Evolutionary conservation across 2,888 invertebrate species (phyloP).

Genomic region (Agelastica alni): DNA sequence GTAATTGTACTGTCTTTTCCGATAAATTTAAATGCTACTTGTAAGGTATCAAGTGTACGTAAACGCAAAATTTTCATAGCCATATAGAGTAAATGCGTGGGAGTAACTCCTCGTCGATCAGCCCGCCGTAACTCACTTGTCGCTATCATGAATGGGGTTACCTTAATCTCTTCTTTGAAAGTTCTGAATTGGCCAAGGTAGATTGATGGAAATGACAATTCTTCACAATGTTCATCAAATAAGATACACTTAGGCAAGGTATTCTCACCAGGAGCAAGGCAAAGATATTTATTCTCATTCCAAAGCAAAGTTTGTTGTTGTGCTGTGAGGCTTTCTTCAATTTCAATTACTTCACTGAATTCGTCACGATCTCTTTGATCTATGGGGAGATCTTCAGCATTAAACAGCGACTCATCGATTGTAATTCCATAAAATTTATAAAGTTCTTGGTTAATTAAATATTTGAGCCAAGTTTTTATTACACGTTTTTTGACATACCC

Average conservation of each 20-base stretch:
- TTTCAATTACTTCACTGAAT: background rate
- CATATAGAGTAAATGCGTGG: conserved; percentile 7
- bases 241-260: background rate
- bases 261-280: background rate
- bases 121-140: conserved; percentile 12
- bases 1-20: conserved; percentile 4
- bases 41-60: background rate
- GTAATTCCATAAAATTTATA: background rate
- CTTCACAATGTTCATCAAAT: conserved; percentile 14
- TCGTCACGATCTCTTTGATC: background rate
- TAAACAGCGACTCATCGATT: background rate
- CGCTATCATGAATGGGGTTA: conserved; percentile 9
- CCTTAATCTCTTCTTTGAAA: conserved; percentile 11
- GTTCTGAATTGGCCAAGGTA: conserved; percentile 10
- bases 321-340: conserved; percentile 1
- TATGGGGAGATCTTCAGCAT: background rate
- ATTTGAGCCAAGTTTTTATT: background rate
- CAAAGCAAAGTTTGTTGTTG: conserved; percentile 6
- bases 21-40: conserved; percentile 1
- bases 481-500: background rate
- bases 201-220: conserved; percentile 13
- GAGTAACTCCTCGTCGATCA: conserved; percentile 10
- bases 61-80: conserved; percentile 10
- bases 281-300: conserved; percentile 4
- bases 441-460: background rate